Evolutionary conservation across 1,140 invertebrate species (phyloP).

Genomic region (Bacillus rossius): DNA sequence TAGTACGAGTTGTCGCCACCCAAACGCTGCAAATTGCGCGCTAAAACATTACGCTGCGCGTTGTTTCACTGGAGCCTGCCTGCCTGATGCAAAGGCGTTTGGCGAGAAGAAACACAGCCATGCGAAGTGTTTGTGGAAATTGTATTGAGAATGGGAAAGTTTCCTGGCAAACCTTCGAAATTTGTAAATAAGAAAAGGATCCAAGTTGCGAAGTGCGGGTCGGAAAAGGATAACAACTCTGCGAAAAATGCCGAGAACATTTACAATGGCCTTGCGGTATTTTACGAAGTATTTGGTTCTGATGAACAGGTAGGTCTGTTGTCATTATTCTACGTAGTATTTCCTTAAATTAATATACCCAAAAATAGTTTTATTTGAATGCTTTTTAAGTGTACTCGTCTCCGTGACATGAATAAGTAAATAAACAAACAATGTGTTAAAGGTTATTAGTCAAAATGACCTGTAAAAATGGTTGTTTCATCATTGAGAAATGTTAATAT

Average conservation of each 20-base stretch:
- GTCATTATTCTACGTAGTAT: neutral
- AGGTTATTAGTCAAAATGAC: too few relatives aligned
- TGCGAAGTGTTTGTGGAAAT: conserved; percentile 7
- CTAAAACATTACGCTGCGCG: conserved; percentile 3
- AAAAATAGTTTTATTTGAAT: too few relatives aligned
- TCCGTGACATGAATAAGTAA: too few relatives aligned
- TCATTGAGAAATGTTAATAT: too few relatives aligned
- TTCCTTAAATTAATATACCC: too few relatives aligned
- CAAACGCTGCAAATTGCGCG: conserved; percentile 8
- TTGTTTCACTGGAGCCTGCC: conserved; percentile 4
- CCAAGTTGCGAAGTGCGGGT: conserved; percentile 59
- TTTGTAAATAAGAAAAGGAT: conserved; percentile 74
- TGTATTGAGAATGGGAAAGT: conserved; percentile 54
- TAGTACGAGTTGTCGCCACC: neutral
- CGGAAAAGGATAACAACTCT: conserved; percentile 45
- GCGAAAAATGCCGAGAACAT: conserved; percentile 48
- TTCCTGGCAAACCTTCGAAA: conserved; percentile 79
- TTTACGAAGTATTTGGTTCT: conserved; percentile 40
- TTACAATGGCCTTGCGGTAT: conserved; percentile 44
- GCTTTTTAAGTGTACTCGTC: too few relatives aligned
- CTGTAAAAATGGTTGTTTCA: too few relatives aligned
- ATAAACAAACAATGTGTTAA: too few relatives aligned
- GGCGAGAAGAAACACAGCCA: neutral
- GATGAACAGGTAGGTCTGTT: conserved; percentile 40
- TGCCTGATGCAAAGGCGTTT: neutral